Base-by-base conservation (phyloP, 1,140 invertebrate genomes). In the Pissodes strobi region DNA sequence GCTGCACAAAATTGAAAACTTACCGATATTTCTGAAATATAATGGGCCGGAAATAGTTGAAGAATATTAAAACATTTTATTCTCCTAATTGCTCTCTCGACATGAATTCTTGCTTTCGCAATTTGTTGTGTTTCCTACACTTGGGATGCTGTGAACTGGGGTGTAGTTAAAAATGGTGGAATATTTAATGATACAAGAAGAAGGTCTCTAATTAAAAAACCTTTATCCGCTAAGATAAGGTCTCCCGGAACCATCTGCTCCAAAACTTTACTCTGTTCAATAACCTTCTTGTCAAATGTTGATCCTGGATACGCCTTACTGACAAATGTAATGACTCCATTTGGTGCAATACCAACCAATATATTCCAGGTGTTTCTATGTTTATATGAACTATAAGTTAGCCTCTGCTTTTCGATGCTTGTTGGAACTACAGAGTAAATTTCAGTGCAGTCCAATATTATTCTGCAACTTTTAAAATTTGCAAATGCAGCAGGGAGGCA, bases 381-480 rank as follows among this genome's bases (percentile, higher is more conserved):
- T 49, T 68, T 68, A 27, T 68, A 68, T 15, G 55, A 34, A 59
- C 67, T 69, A 46, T 60, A 64, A 23, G 63, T 70, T 12, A 49
- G 12, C 59, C 43, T 66, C 34, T 67, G 63, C 18, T 38, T 69
- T 19, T 60, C 46, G 51, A 71, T 52, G 12, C n/a, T 46, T 21
- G 2, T 34, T 18, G 69, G 64, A 34, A 61, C 22, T 25, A 30
- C 59, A 9, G 57, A 52, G 30, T 41, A 53, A 15, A 70, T 57
- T 67, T 71, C 67, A 46, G 67, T 69, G 43, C 69, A 70, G 46
- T 70, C 57, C 15, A 70, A 49, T 59, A 67, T 55, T n/a, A 71
- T 64, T 38, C 57, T 61, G 49, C 68, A 71, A 39, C 66, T 71
- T 49, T 41, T 67, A 48, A 68, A 71, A 8, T n/a, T 51, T 18